phyloP scores from a whole-genome alignment of 2,888 invertebrate species.

The Cephus pulcher region DNA sequence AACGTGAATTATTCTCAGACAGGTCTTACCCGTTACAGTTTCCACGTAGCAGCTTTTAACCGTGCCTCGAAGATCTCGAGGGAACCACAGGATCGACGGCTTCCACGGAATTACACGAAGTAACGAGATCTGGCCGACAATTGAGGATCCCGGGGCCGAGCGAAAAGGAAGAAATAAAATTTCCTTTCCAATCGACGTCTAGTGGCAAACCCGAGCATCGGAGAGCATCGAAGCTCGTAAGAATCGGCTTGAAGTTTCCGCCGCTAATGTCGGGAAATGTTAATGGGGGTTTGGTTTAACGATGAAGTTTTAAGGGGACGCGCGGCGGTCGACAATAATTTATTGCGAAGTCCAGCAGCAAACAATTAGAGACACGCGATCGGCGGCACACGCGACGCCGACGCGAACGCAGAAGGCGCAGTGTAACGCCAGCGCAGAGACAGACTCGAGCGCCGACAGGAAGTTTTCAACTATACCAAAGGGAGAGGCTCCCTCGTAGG shows the following conservation, averaged over 20 bases:
- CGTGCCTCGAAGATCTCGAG: background rate
- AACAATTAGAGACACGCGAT: conserved; percentile 46
- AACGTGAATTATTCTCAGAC: background rate
- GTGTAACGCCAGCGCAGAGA: conserved; percentile 11
- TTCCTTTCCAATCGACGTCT: background rate
- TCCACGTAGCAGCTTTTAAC: background rate
- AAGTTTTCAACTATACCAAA: background rate
- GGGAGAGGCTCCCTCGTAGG: background rate
- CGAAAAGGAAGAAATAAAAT: background rate
- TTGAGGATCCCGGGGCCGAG: background rate
- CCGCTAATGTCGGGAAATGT: conserved; percentile 18
- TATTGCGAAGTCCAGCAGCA: conserved; percentile 34
- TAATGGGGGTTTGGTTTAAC: conserved; percentile 4
- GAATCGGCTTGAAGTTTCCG: conserved; percentile 1
- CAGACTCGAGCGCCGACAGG: conserved; percentile 1
- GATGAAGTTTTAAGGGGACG: conserved; percentile 11
- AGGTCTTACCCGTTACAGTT: background rate
- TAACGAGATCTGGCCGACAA: background rate
- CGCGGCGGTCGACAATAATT: conserved; percentile 37
- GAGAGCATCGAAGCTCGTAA: background rate
- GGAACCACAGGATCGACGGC: background rate
- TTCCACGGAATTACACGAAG: background rate
- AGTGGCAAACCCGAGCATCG: background rate
- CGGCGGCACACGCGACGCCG: conserved; percentile 28
- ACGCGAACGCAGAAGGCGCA: background rate